phyloP scores from a whole-genome alignment of 35 echinoderm and acorn worm species.

The Patiria miniata region DNA sequence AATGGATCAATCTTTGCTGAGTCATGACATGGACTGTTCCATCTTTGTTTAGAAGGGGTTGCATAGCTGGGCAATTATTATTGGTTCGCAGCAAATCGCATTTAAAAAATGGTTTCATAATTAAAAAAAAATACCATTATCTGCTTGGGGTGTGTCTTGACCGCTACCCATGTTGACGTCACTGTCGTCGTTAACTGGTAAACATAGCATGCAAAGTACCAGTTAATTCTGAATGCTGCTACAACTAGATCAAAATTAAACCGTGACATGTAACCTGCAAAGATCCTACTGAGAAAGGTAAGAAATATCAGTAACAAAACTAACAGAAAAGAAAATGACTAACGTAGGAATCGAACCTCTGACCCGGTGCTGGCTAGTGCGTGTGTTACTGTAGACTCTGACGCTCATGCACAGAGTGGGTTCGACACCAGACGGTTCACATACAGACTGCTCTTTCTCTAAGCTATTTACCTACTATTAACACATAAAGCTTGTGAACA shows the following conservation, averaged over 20 bases:
- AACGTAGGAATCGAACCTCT: too few relatives aligned
- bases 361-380: too few relatives aligned
- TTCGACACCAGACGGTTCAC: too few relatives aligned
- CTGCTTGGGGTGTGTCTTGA: not conserved
- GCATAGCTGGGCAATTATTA: not conserved
- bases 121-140: slow-evolving; percentile 26
- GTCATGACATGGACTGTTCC: not conserved
- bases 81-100: not conserved
- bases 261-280: too few relatives aligned
- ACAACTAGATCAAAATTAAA: not conserved
- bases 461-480: too few relatives aligned
- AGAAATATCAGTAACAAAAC: too few relatives aligned
- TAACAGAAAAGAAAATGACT: too few relatives aligned
- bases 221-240: not conserved
- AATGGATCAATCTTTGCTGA: not conserved
- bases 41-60: not conserved
- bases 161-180: slow-evolving; percentile 17
- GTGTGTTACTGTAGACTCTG: too few relatives aligned
- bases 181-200: slow-evolving; percentile 21
- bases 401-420: too few relatives aligned
- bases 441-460: too few relatives aligned
- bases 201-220: slow-evolving; percentile 22
- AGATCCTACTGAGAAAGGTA: too few relatives aligned
- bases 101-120: not conserved
- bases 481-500: too few relatives aligned